These are phyloP conservation scores for Zosterops pallidus DNA, from an alignment of 2,113 vertebrate species.

Conservation along the genomic window DNA sequence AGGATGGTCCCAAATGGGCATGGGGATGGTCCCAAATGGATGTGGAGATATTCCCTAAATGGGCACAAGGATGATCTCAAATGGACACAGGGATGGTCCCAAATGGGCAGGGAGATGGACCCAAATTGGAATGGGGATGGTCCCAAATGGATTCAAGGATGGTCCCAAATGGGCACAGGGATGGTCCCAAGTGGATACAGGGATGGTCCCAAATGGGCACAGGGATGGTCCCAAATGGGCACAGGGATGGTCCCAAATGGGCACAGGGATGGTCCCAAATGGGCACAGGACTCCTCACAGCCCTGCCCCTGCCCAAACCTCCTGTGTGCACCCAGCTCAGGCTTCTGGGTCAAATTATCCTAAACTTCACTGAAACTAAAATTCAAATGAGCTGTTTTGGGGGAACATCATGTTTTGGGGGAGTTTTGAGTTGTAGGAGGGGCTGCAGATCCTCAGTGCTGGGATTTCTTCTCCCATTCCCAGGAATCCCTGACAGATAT, in stretches of 20 bases:
- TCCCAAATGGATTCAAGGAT: neutral
- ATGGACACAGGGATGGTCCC: neutral
- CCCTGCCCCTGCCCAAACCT: rapidly evolving
- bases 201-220: rapidly evolving
- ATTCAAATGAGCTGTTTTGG: neutral
- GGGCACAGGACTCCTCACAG: neutral
- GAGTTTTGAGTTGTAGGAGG: neutral
- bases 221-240: rapidly evolving
- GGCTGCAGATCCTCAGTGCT: neutral
- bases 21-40: too few relatives aligned
- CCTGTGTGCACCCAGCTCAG: rapidly evolving
- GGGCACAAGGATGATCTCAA: neutral
- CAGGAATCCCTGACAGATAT: neutral
- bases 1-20: neutral
- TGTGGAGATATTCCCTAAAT: neutral
- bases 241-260: rapidly evolving
- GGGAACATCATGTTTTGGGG: too few relatives aligned
- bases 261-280: neutral
- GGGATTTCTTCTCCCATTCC: neutral
- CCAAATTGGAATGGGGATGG: neutral
- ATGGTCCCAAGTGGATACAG: rapidly evolving
- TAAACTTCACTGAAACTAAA: neutral
- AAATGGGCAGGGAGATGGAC: rapidly evolving
- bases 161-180: neutral
- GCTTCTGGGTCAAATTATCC: neutral